Evolutionary conservation across 2,113 vertebrate species (phyloP), one percentile per base, ranked within the genome.

Genomic region (Macroglossus sobrinus): DNA sequence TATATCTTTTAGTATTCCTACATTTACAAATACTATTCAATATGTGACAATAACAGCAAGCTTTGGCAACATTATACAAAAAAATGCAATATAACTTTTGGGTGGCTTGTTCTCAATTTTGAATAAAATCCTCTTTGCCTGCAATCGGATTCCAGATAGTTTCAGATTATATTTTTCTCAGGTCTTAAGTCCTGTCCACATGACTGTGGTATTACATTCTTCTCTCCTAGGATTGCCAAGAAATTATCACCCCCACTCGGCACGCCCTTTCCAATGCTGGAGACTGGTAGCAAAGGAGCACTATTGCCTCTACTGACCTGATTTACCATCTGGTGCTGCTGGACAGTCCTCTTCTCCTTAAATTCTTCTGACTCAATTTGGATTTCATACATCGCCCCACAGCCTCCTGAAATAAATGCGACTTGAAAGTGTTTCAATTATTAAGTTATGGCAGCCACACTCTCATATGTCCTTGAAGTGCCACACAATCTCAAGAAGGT

Each of bases 311-410:
- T 33, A 86, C 97, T 97, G 76, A 99, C 99, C 99, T 99, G 98
- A 64, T 99, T 99, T 1, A 99, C 99, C 98, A 99, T 98, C 91
- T 99, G 99, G 96, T 99, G 99, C 93, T 99, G 99, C 93, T 99
- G 99, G 66, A 99, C 98, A 0, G 97, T 98, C 69, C 99, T 98
- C 98, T 99, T 99, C 75, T 99, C 99, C 93, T 98, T 98, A 98
- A 99, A 99, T 28, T 99, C 99, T 96, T 98, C 99, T 0, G 99
- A 99, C 97, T 99, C 99, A 9, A 99, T 98, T 78, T 99, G 99
- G 76, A 99, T 98, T 92, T 99, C 99, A 91, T 99, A 99, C 99
- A 99, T 99, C 7, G 99, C 99, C 1, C 99, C 99, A 35, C 99
- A 99, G 79, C 99, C 99, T 28, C 99, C 99, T 99, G 38, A 35